Evolutionary conservation across 2,113 vertebrate genomes (phyloP).

Genomic region (Cavia aperea): DNA sequence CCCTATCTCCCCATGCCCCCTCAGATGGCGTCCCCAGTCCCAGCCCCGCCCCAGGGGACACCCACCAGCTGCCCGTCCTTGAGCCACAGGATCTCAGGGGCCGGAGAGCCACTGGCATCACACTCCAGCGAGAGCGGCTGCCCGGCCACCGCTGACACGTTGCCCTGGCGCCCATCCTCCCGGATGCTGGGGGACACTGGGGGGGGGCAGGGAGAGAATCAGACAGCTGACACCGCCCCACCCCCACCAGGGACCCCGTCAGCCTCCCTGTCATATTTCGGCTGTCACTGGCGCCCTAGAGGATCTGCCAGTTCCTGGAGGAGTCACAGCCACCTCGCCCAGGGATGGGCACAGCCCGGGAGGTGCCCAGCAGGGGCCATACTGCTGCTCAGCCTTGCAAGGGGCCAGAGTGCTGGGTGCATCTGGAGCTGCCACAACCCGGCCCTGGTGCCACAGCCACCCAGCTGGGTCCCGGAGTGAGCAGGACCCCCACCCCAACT

Average conservation of each 20-base stretch:
- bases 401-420: background rate
- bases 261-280: background rate
- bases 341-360: rapidly evolving
- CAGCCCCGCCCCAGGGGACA: background rate
- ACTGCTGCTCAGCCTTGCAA: background rate
- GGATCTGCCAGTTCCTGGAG: background rate
- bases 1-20: background rate
- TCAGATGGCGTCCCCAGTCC: too few relatives aligned
- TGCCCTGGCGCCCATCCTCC: conserved; percentile 73
- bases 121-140: conserved; percentile 85
- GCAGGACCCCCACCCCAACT: background rate
- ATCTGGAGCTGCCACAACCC: rapidly evolving
- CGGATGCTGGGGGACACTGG: conserved; percentile 84
- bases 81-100: conserved; percentile 81
- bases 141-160: conserved; percentile 80
- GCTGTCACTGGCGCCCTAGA: background rate
- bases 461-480: background rate
- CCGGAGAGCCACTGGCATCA: conserved; percentile 79
- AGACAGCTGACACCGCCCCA: background rate
- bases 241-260: background rate
- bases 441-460: background rate
- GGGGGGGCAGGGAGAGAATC: background rate
- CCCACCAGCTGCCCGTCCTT: conserved; percentile 82
- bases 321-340: rapidly evolving
- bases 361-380: rapidly evolving